Base-by-base conservation (phyloP, 2,797 vertebrate species). In the Silurus aristotelis region DNA sequence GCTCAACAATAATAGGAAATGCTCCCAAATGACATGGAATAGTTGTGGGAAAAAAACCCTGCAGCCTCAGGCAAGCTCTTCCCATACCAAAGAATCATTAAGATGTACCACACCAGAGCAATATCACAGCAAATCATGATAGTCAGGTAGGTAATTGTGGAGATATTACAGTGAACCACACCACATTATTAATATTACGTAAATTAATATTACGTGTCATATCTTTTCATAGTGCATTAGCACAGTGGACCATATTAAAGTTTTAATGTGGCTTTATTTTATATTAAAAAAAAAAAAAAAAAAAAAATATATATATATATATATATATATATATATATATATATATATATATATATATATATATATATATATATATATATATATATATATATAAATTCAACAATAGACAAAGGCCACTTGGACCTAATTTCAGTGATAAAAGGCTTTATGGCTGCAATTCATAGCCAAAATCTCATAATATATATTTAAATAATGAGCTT, bases 81-180 rank as follows among this genome's bases (percentile, higher is more conserved):
- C 67, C 38, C 71, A 83, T 86, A 83, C 67, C 81, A 83, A 55
- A 19, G 63, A 38, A 83, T 76, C 58, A 73, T 83, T 67, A 81
- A 66, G 72, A 75, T 58, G 25, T 12, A 72, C 64, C 20, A 56
- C 55, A 71, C 17, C 55, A 60, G 22, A 22, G 64, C 64, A 48
- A 80, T 66, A 66, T 10, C 17, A 71, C 63, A 19, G 12, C 15
- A 8, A 27, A 58, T 63, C 12, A 63, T 61, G 31, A 43, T 46
- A 46, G 12, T 61, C 58, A 46, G 43, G 31, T n/a, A 63, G 12
- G 19, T 22, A 22, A 80, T 80, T 61, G n/a, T 48, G 14, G 43
- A 14, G 48, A 27, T 25, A 79, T n/a, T 46, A 48, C 12, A 79
- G 20, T 9, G 12, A 52, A 64, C 10, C 38, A 80, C 0, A 48